Percentiles rank a stretch among this genome's conserved stretches.
These are phyloP conservation scores for Trissoscelio sp. DNA, from an alignment of 2,888 invertebrate genomes.

Conservation along the genomic window DNA sequence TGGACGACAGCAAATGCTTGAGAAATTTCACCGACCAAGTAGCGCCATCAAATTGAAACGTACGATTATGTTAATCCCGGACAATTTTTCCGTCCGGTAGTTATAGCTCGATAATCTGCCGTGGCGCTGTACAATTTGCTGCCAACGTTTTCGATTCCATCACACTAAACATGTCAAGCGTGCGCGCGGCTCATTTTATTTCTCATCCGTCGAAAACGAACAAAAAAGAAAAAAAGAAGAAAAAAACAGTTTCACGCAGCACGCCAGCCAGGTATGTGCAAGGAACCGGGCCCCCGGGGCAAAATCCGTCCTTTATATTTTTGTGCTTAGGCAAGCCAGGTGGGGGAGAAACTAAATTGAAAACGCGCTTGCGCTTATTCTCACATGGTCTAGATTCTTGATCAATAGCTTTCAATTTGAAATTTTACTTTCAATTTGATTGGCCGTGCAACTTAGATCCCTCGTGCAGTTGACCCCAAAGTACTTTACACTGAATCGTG, in stretches of 20 bases:
- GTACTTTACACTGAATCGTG: too few relatives aligned
- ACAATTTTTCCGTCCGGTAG: conserved; percentile 16
- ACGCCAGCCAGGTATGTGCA: conserved; percentile 27
- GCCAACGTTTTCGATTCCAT: conserved; percentile 33
- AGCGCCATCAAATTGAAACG: conserved; percentile 25
- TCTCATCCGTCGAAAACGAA: not conserved
- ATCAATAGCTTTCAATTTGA: not conserved
- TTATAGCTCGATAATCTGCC: conserved; percentile 23
- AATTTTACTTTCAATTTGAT: not conserved
- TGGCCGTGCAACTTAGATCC: too few relatives aligned
- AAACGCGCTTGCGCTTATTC: conserved; percentile 9
- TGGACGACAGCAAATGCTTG: too few relatives aligned
- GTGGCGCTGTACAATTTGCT: conserved; percentile 42
- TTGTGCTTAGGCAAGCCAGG: too few relatives aligned
- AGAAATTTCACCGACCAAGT: conserved; percentile 19
- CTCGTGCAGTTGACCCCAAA: too few relatives aligned
- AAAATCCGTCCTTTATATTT: too few relatives aligned
- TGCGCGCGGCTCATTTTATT: conserved; percentile 6
- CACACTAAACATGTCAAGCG: conserved; percentile 32
- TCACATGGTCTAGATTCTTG: not conserved
- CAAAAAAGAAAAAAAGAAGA: too few relatives aligned
- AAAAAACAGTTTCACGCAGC: conserved; percentile 3
- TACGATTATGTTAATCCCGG: conserved; percentile 35
- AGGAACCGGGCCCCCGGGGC: conserved; percentile 42
- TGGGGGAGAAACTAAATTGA: conserved; percentile 16